Evolutionary conservation across 1,140 invertebrate genomes (phyloP), one percentile per base, ranked within the genome.

Genomic region (Pteromalus puparum): DNA sequence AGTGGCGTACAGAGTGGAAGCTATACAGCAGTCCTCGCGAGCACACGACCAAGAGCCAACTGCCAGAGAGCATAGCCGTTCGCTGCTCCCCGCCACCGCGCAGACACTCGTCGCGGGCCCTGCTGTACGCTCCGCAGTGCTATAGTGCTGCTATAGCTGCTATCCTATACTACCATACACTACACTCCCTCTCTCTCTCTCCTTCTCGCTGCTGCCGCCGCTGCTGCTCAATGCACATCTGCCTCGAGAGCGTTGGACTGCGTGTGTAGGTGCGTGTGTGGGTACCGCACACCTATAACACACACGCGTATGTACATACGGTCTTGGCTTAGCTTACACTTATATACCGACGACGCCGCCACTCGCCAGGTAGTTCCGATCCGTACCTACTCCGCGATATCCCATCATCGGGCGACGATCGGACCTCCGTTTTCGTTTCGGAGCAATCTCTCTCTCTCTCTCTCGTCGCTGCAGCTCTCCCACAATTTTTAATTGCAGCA

Each of bases 21-120:
- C 30, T 7, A 18, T 21, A 61, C 6, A 61, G 18, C 53, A 61
- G 81, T 83, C 79, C 79, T 75, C 73, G 48, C 84, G 74, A 81
- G 42, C 42, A 18, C 65, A 72, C 73, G 74, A 81, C n/a, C 72
- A 77, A 81, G 79, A 81, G 84, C 83, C 70, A 84, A 84, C 83
- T 81, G 84, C 72, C 53, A 21, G 72, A 65, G 30, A 61, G 53
- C 53, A 61, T 21, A n/a, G 53, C 53, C 53, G 53, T 61, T 61
- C 53, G 53, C 53, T 61, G 53, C 53, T 61, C 53, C 53, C 53
- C 53, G 53, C 53, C 53, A 61, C 53, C 18, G 53, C 53, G 7
- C 53, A n/a, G 21, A 61, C 53, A 61, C 53, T 61, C 53, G 53
- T 61, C 53, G 21, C 48, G 48, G 48, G 48, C 48, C 48, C 48